phyloP scores from a whole-genome alignment of 2,113 vertebrate genomes.

The Varanus salvator region DNA sequence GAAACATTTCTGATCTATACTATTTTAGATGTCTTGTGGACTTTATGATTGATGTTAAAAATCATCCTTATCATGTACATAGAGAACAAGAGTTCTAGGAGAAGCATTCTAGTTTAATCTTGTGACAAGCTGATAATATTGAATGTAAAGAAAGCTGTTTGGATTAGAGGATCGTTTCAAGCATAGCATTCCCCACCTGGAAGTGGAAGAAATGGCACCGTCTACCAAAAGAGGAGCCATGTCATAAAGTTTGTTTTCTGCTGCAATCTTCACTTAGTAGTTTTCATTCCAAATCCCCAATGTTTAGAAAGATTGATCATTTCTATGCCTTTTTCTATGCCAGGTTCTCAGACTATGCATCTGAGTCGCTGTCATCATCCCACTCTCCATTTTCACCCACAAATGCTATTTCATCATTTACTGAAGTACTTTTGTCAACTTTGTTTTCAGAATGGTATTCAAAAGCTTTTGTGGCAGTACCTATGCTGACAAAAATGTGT shows the following conservation, averaged over 20 bases:
- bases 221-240: background rate
- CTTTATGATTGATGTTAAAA: background rate
- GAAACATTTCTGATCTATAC: background rate
- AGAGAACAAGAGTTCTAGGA: background rate
- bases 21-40: background rate
- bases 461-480: slow-evolving; percentile 5
- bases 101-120: background rate
- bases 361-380: background rate
- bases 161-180: background rate
- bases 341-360: background rate
- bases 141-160: background rate
- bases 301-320: background rate
- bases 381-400: background rate
- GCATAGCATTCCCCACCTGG: background rate
- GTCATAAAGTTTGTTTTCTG: background rate
- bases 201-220: background rate
- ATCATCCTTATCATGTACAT: no score
- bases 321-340: background rate
- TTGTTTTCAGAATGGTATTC: background rate
- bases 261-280: background rate
- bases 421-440: background rate
- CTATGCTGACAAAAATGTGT: slow-evolving; percentile 4
- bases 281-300: background rate
- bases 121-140: background rate
- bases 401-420: background rate